A percentile compares a stretch with the other conserved stretches of the same genome.
These are phyloP conservation scores for Drosophila buzzatii DNA, from an alignment of 2,888 invertebrate species.

Conservation along the genomic window DNA sequence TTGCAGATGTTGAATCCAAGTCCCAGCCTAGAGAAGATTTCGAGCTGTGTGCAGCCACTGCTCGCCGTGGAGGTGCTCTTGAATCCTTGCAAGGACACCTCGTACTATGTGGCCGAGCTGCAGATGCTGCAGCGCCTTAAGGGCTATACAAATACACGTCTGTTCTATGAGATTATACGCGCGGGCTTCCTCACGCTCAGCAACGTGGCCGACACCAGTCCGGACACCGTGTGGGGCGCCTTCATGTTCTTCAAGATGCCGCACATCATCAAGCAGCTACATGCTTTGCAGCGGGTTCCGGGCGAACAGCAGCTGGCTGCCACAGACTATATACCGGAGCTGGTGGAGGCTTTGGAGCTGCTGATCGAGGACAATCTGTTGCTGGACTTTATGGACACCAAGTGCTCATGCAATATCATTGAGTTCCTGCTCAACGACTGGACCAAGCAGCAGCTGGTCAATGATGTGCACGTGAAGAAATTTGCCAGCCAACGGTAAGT, in stretches of 20 bases:
- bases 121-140: slow-evolving; percentile 94
- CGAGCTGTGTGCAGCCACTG: slow-evolving; percentile 92
- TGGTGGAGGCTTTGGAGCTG: slow-evolving; percentile 93
- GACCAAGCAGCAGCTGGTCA: slow-evolving; percentile 91
- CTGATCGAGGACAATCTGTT: slow-evolving; percentile 94
- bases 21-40: slow-evolving; percentile 87
- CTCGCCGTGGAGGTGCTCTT: slow-evolving; percentile 93
- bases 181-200: slow-evolving; percentile 96
- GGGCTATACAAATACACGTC: slow-evolving; percentile 91
- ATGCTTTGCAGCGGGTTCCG: slow-evolving; percentile 85
- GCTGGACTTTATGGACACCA: slow-evolving; percentile 95
- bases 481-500: slow-evolving; percentile 87
- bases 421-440: slow-evolving; percentile 93
- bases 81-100: slow-evolving; percentile 93
- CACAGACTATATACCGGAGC: slow-evolving; percentile 90
- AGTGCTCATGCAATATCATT: slow-evolving; percentile 94
- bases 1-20: slow-evolving; percentile 86
- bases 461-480: slow-evolving; percentile 91
- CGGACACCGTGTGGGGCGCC: slow-evolving; percentile 96
- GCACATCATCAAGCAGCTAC: slow-evolving; percentile 90
- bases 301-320: slow-evolving; percentile 68
- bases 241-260: slow-evolving; percentile 97
- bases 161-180: slow-evolving; percentile 95
- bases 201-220: slow-evolving; percentile 92
- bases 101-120: slow-evolving; percentile 92